Evolutionary conservation across 2,113 vertebrate genomes (phyloP).

Genomic region (Machaerirhynchus nigripectus): DNA sequence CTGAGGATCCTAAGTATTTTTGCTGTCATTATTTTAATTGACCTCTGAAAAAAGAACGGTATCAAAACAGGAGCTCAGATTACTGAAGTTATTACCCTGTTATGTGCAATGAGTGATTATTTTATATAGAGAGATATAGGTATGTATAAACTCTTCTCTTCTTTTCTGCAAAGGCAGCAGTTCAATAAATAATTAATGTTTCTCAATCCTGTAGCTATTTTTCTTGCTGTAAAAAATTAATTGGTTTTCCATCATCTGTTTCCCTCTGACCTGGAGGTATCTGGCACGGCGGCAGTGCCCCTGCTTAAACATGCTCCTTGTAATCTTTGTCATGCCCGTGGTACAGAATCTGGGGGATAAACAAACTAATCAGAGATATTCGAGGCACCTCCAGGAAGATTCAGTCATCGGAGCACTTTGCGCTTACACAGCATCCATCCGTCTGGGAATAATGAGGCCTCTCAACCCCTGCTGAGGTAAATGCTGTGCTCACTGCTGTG

Average conservation of each 20-base stretch:
- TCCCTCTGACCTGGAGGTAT: conserved; percentile 65
- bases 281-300: conserved; percentile 23
- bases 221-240: conserved; percentile 75
- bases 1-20: conserved; percentile 1
- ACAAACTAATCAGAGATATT: conserved; percentile 36
- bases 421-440: conserved; percentile 29
- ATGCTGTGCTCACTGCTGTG: background rate
- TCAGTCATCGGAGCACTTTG: conserved; percentile 27
- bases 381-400: conserved; percentile 54
- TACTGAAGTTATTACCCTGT: conserved; percentile 27
- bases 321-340: conserved; percentile 49
- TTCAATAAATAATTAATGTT: conserved; percentile 79
- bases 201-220: conserved; percentile 74
- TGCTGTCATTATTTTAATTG: conserved; percentile 25
- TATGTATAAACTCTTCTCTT: background rate
- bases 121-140: background rate
- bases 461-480: background rate
- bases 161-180: conserved; percentile 55
- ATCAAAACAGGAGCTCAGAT: conserved; percentile 32
- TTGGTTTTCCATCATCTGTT: conserved; percentile 75
- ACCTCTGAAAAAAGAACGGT: conserved; percentile 23
- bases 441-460: conserved; percentile 41
- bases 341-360: conserved; percentile 54
- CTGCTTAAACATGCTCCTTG: conserved; percentile 65
- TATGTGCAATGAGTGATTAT: conserved; percentile 18